Evolutionary conservation across 2,888 invertebrate genomes (phyloP).

Genomic region (Latrodectus elegans): DNA sequence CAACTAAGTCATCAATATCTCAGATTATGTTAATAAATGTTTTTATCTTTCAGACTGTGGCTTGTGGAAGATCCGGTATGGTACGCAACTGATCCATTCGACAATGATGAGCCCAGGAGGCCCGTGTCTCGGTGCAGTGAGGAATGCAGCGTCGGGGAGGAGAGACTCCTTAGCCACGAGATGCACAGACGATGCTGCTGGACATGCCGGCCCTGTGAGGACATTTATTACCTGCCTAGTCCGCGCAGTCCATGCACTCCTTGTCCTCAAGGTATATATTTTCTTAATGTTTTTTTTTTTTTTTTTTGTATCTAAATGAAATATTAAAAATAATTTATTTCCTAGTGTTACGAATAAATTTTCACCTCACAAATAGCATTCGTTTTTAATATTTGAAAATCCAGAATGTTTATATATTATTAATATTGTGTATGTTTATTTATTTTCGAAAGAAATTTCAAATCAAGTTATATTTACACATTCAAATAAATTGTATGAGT

Average conservation of each 20-base stretch:
- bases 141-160: constrained; percentile 79
- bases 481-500: too few relatives aligned
- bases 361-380: too few relatives aligned
- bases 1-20: background rate
- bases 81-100: constrained; percentile 71
- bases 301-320: background rate
- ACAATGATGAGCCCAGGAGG: constrained; percentile 19
- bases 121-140: constrained; percentile 80
- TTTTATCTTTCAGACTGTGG: background rate
- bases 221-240: constrained; percentile 80
- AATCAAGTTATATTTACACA: too few relatives aligned
- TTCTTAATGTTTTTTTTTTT: background rate
- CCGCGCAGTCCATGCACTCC: constrained; percentile 73
- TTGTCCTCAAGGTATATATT: constrained; percentile 73
- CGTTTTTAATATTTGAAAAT: too few relatives aligned
- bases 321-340: background rate
- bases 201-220: constrained; percentile 82
- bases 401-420: too few relatives aligned
- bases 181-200: constrained; percentile 79
- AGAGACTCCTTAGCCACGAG: constrained; percentile 77
- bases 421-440: too few relatives aligned
- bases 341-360: too few relatives aligned
- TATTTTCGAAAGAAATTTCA: too few relatives aligned
- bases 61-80: background rate
- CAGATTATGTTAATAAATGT: background rate